Percentiles rank a stretch among this genome's conserved stretches.
Evolutionary conservation across 53 echinoderm and acorn worm species (phyloP).

Genomic region (Echinarachnius parma): DNA sequence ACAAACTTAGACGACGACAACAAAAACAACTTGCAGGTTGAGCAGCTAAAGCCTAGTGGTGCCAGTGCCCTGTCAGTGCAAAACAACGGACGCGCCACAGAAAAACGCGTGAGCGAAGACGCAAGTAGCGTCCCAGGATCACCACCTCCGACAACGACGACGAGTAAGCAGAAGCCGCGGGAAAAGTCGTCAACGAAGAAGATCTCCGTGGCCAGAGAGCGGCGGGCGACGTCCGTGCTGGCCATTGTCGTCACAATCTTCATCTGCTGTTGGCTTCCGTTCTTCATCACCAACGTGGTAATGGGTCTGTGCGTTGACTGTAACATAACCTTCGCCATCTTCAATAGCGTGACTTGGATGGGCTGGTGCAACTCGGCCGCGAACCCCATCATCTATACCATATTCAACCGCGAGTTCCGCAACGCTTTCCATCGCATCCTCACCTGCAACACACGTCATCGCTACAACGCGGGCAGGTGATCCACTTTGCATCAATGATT

Average conservation of each 20-base stretch:
- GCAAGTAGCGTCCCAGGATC: constrained; percentile 24
- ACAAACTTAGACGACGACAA: constrained; percentile 12
- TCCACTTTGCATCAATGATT: not conserved
- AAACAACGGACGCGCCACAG: constrained; percentile 44
- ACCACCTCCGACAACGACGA: not conserved
- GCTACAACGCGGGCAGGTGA: constrained; percentile 34
- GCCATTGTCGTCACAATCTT: constrained; percentile 91
- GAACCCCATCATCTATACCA: constrained; percentile 93
- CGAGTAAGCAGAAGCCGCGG: constrained; percentile 2
- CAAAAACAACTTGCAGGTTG: not conserved
- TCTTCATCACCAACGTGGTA: constrained; percentile 95
- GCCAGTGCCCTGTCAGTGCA: constrained; percentile 29
- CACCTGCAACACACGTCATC: constrained; percentile 60
- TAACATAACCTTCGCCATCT: constrained; percentile 64
- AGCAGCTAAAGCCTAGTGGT: constrained; percentile 27
- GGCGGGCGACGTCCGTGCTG: constrained; percentile 86
- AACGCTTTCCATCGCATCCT: constrained; percentile 82
- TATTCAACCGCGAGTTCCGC: constrained; percentile 93
- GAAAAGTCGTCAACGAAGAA: constrained; percentile 54
- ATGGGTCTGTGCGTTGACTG: constrained; percentile 68
- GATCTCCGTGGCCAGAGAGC: constrained; percentile 92
- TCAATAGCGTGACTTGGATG: constrained; percentile 87
- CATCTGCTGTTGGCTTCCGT: constrained; percentile 96
- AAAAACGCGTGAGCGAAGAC: constrained; percentile 46
- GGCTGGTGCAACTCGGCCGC: constrained; percentile 97